A percentile compares a stretch with the other conserved stretches of the same genome.
Evolutionary conservation across 2,797 vertebrate species (phyloP).

Genomic region (Gymnoscopelus braueri): DNA sequence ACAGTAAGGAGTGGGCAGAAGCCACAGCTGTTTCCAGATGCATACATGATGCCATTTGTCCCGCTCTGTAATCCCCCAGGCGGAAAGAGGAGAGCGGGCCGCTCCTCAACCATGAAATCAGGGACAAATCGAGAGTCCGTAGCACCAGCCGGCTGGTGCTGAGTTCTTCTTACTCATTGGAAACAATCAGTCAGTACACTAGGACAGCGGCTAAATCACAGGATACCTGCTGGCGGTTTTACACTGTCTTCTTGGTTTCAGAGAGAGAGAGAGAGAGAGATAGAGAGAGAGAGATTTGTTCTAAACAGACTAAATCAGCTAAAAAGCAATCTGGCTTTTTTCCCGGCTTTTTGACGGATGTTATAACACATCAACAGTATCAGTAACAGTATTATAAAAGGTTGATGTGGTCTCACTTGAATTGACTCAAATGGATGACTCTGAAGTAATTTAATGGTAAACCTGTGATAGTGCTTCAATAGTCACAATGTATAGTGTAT

Average conservation of each 20-base stretch:
- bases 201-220: conserved; percentile 55
- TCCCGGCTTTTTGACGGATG: no score
- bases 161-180: conserved; percentile 72
- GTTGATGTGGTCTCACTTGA: no score
- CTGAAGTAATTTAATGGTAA: background rate
- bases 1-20: conserved; percentile 55
- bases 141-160: conserved; percentile 70
- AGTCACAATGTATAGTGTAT: no score
- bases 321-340: no score
- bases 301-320: conserved; percentile 16
- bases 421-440: background rate
- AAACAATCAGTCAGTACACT: conserved; percentile 77
- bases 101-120: conserved; percentile 77
- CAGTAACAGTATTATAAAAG: no score
- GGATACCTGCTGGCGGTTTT: conserved; percentile 58
- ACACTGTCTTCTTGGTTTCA: conserved; percentile 46
- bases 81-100: conserved; percentile 65
- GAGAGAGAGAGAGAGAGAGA: conserved; percentile 29
- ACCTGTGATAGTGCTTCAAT: background rate
- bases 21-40: conserved; percentile 85
- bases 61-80: conserved; percentile 72
- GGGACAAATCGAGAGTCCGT: conserved; percentile 74
- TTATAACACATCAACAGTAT: no score
- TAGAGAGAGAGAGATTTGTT: conserved; percentile 15
- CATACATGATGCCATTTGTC: conserved; percentile 80